Conservation (phyloP, 2,888 invertebrate species). For the Campoletis raptor region DNA sequence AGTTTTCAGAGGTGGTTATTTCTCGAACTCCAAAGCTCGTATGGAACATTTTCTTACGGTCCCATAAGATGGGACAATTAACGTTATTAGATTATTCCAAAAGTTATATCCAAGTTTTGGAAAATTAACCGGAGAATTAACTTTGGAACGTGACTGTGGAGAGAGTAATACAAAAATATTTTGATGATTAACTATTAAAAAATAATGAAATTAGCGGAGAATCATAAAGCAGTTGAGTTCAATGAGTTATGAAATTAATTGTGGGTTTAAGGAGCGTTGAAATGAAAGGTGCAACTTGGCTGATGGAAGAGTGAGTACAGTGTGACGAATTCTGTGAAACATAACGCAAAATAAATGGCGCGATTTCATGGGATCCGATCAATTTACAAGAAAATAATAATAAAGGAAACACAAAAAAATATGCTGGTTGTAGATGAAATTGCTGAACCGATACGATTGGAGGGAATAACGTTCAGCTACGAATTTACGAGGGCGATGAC, state of each 20-base stretch:
- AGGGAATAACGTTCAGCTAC: constrained; percentile 38
- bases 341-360: constrained; percentile 17
- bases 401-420: not conserved
- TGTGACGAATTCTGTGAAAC: not conserved
- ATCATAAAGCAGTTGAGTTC: not conserved
- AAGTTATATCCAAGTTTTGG: too few species aligned
- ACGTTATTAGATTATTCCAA: too few species aligned
- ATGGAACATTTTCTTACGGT: too few species aligned
- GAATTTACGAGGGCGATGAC: constrained; percentile 67
- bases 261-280: not conserved
- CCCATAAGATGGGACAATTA: too few species aligned
- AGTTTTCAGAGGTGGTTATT: too few species aligned
- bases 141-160: too few species aligned
- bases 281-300: not conserved
- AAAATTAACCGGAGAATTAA: too few species aligned
- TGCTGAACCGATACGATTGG: constrained; percentile 26
- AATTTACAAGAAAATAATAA: constrained; percentile 39
- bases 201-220: not conserved
- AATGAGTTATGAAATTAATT: not conserved
- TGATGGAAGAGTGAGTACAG: not conserved
- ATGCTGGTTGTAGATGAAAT: constrained; percentile 1
- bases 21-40: too few species aligned
- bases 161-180: too few species aligned
- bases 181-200: too few species aligned
- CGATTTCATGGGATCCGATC: constrained; percentile 17